phyloP scores from a whole-genome alignment of 2,797 vertebrate species.

The Coluber constrictor region DNA sequence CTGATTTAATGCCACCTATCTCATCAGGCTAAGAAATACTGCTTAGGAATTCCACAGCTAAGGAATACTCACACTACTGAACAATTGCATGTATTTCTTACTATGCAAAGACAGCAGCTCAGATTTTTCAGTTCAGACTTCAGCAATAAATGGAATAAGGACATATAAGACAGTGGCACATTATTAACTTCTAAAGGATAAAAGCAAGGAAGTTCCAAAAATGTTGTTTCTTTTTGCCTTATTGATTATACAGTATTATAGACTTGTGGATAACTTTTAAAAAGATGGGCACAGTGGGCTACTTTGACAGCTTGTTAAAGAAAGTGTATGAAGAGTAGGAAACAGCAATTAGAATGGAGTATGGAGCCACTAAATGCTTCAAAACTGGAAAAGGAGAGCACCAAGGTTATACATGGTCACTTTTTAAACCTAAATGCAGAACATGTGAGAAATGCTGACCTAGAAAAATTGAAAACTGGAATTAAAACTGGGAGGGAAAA shows the following conservation, averaged over 20 bases:
- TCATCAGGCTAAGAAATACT: neutral
- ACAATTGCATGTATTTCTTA: neutral
- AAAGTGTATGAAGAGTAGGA: neutral
- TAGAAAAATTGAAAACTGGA: neutral
- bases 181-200: neutral
- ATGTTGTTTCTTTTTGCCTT: neutral
- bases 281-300: neutral
- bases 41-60: neutral
- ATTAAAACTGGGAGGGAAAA: neutral
- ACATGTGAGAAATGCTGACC: neutral
- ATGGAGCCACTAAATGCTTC: neutral
- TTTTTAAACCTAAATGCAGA: neutral
- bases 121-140: neutral
- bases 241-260: neutral
- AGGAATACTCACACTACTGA: neutral
- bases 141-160: neutral
- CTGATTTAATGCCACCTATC: neutral
- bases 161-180: neutral
- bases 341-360: neutral
- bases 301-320: neutral
- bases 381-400: neutral
- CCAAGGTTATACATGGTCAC: neutral
- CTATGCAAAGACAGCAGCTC: neutral
- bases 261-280: neutral
- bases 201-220: neutral